Evolutionary conservation across 2,113 vertebrate species (phyloP), one percentile per base, ranked within the genome.

Genomic region (Lutjanus erythropterus): DNA sequence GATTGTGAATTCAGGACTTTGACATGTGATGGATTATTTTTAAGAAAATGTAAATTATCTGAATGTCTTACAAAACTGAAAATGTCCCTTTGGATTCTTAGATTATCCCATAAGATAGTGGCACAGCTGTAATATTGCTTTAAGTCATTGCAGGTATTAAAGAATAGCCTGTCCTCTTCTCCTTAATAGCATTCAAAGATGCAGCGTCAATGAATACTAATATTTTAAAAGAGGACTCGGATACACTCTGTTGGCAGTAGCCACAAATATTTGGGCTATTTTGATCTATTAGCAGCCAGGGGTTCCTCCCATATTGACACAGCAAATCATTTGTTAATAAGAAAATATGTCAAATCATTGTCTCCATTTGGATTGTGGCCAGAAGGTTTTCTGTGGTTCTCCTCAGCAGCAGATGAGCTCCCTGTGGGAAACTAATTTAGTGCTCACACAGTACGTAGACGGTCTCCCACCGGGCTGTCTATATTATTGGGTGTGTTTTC

Each of bases 381-480:
- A 85, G 52, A 66, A 58, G 75, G 47, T 66, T 81, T 80, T 79
- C 60, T 75, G 37, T 49, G 35, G 56, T 59, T 84, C 71, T 78
- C 67, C 53, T 42, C 33, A 59, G 81, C 79, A 70, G 81, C 88
- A 84, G 87, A 88, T 81, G 88, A 90, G 72, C 78, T 87, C 83
- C 87, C 80, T 68, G 75, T 81, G 75, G 88, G 82, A 86, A 89
- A 78, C 87, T 60, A 73, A 89, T 93, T 83, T 83, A 76, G 75
- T 60, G 71, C 67, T 84, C 61, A 21, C 60, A 27, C 52, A 12
- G 41, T 61, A 76, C 47, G 23, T 52, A 71, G 75, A 71, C 33
- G 6, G 29, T 67, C 80, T 80, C 86, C 61, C 77, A 85, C 59
- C 47, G 72, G 58, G 83, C 71, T 70, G 71, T 64, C 75, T 60